A percentile compares a stretch with the other conserved stretches of the same genome.
Evolutionary conservation across 1,140 invertebrate genomes (phyloP).

Genomic region (Aphis gossypii): DNA sequence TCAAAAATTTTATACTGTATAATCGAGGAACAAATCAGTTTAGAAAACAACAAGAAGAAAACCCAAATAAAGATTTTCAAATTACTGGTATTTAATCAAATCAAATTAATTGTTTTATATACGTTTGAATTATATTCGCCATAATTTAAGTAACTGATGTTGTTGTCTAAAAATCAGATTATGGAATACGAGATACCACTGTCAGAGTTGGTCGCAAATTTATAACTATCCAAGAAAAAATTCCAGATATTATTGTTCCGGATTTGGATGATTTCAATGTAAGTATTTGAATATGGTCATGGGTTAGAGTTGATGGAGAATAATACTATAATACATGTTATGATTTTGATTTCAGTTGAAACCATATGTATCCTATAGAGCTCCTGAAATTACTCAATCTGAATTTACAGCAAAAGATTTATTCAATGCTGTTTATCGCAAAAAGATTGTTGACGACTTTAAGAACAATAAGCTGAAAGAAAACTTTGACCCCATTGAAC

Average conservation of each 20-base stretch:
- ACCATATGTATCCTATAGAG: slow-evolving; percentile 59
- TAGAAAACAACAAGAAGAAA: slow-evolving; percentile 69
- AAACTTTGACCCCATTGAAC: slow-evolving; percentile 74
- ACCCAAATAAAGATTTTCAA: slow-evolving; percentile 70
- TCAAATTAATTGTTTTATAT: background rate
- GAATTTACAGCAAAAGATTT: slow-evolving; percentile 64
- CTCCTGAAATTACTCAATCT: slow-evolving; percentile 75
- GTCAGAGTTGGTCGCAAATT: slow-evolving; percentile 68
- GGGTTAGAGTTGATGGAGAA: background rate
- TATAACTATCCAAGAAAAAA: slow-evolving; percentile 82
- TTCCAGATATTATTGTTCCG: slow-evolving; percentile 91
- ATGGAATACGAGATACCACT: slow-evolving; percentile 73
- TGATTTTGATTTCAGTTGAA: slow-evolving; percentile 58
- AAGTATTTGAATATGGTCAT: slow-evolving; percentile 58
- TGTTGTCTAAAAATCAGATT: slow-evolving; percentile 64
- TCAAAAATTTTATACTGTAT: slow-evolving; percentile 76
- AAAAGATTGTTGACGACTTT: slow-evolving; percentile 83
- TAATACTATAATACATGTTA: background rate
- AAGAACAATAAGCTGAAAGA: slow-evolving; percentile 74
- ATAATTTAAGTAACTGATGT: background rate
- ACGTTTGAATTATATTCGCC: background rate
- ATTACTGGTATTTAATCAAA: slow-evolving; percentile 68
- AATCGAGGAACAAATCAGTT: slow-evolving; percentile 76
- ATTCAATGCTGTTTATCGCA: slow-evolving; percentile 75
- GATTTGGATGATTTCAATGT: slow-evolving; percentile 79